phyloP scores from a whole-genome alignment of 2,113 vertebrate species.

The Heliornis fulica region DNA sequence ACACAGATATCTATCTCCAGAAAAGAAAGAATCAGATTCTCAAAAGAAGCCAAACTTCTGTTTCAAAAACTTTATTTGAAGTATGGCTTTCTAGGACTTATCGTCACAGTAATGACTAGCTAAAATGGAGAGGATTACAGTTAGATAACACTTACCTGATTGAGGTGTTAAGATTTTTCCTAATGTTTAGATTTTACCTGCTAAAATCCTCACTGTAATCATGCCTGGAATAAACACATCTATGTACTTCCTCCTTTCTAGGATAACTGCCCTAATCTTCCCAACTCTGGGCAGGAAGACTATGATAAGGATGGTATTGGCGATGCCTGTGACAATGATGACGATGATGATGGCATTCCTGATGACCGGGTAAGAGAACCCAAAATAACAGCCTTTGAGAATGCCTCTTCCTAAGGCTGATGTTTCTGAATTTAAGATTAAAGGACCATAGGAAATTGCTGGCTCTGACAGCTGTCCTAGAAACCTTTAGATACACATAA shows the following conservation, averaged over 20 bases:
- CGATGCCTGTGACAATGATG: constrained; percentile 94
- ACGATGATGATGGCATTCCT: constrained; percentile 93
- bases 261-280: constrained; percentile 96
- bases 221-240: background rate
- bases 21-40: background rate
- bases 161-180: background rate
- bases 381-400: background rate
- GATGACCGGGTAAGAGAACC: constrained; percentile 88
- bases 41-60: background rate
- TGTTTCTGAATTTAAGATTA: background rate
- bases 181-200: background rate
- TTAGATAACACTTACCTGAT: background rate
- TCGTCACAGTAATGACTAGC: background rate
- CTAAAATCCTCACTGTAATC: background rate
- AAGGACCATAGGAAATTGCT: background rate
- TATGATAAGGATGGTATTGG: constrained; percentile 95
- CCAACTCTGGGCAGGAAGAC: constrained; percentile 98
- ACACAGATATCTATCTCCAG: background rate
- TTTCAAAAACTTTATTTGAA: background rate
- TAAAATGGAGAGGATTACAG: background rate
- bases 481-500: background rate
- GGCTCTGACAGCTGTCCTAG: background rate
- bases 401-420: background rate
- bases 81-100: background rate
- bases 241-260: constrained; percentile 55